Evolutionary conservation across 2,113 vertebrate genomes (phyloP).

Genomic region (Poecile atricapillus): DNA sequence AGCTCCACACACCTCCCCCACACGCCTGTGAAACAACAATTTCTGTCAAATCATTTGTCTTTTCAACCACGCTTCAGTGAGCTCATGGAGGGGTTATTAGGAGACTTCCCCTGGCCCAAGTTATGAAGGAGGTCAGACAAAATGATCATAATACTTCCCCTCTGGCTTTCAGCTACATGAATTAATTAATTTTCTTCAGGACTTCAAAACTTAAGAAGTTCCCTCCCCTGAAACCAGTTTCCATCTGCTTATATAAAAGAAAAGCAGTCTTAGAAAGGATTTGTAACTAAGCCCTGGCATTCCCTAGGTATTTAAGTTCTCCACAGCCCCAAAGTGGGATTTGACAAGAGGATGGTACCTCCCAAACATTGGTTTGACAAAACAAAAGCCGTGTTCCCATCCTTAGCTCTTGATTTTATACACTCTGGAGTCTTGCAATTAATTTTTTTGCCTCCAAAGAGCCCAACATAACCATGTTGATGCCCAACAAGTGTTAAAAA

Average conservation of each 20-base stretch:
- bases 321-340: not conserved
- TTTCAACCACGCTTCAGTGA: not conserved
- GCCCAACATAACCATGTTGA: accelerated
- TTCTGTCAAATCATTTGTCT: conserved; percentile 14
- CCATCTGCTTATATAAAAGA: conserved; percentile 22
- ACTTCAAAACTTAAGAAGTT: conserved; percentile 13
- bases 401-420: not conserved
- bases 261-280: conserved; percentile 27
- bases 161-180: not conserved
- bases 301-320: not conserved
- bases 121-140: conserved; percentile 1
- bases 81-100: not conserved
- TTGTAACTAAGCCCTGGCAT: conserved; percentile 30
- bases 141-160: not conserved
- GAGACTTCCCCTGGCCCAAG: not conserved
- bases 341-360: not conserved
- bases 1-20: not conserved
- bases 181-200: conserved; percentile 38
- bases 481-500: accelerated
- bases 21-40: not conserved
- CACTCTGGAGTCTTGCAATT: not conserved
- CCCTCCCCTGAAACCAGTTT: conserved; percentile 6
- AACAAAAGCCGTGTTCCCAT: not conserved
- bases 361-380: not conserved
- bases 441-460: not conserved